Evolutionary conservation across 1,140 invertebrate genomes (phyloP).

Genomic region (Leptopilina boulardi): DNA sequence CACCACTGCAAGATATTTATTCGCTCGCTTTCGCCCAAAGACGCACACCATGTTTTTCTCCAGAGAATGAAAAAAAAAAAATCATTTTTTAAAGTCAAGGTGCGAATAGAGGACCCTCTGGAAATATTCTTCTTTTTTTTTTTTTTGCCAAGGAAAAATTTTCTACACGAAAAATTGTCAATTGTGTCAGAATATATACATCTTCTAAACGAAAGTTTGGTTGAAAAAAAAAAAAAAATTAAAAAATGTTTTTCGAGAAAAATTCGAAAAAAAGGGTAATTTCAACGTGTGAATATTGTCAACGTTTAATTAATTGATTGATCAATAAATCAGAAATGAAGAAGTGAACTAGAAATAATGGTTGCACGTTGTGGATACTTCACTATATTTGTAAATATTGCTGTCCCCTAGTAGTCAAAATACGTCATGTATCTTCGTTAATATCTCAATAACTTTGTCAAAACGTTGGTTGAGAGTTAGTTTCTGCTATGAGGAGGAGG

Average conservation of each 20-base stretch:
- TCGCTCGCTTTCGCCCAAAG: conserved; percentile 59
- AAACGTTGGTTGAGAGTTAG: not conserved
- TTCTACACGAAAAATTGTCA: not conserved
- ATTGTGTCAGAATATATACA: not conserved
- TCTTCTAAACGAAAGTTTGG: too few relatives aligned
- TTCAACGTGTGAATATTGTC: too few relatives aligned
- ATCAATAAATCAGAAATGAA: not conserved
- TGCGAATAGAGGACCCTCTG: not conserved
- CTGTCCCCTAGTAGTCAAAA: conserved; percentile 6
- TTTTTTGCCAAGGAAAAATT: not conserved
- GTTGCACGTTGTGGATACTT: not conserved
- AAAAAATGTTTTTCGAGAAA: too few relatives aligned
- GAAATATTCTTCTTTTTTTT: not conserved
- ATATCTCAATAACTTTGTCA: conserved; percentile 16
- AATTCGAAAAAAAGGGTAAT: too few relatives aligned
- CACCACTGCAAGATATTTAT: conserved; percentile 69
- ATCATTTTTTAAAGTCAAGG: not conserved
- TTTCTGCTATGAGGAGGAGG: too few relatives aligned
- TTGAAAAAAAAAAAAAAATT: too few relatives aligned
- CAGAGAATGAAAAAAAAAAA: not conserved
- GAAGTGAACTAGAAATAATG: not conserved
- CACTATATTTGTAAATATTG: conserved; percentile 11
- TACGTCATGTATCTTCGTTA: conserved; percentile 3
- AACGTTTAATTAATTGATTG: too few relatives aligned
- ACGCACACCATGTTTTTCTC: conserved; percentile 32